Evolutionary conservation across 2,888 invertebrate species (phyloP), one percentile per base, ranked within the genome.

Genomic region (Trichopria drosophilae): DNA sequence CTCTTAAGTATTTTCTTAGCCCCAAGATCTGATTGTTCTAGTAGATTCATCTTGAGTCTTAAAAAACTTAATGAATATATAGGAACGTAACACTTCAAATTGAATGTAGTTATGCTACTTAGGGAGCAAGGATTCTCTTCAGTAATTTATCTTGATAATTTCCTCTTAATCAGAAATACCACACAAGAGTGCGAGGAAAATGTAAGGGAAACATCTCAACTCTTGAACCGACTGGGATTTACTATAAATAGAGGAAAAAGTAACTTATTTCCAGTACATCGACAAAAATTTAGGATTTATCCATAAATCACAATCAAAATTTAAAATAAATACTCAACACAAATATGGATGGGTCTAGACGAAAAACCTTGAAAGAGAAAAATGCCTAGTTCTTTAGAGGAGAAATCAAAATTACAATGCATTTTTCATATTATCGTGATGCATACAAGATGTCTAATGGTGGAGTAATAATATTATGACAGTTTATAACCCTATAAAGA

Each of bases 111-210:
- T n/a, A n/a, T n/a, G n/a, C n/a, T n/a, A n/a, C n/a, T n/a, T n/a
- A n/a, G n/a, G n/a, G n/a, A n/a, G n/a, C n/a, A n/a, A n/a, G n/a
- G n/a, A n/a, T n/a, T n/a, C n/a, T n/a, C n/a, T n/a, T n/a, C n/a
- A n/a, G n/a, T n/a, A n/a, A n/a, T 45, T 22, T 62, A 53, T 28
- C 35, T 57, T 15, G 59, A 59, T 19, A 54, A 58, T 50, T 20
- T 59, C 7, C 28, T 58, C 6, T 13, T 51, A 5, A 13, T 56
- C 7, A 54, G 51, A 1, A 13, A 48, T 10, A 49, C 47, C 9
- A 29, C 28, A 16, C 19, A 12, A 7, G 35, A 49, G 13, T 55
- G n/a, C n/a, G n/a, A n/a, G n/a, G n/a, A n/a, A n/a, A n/a, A n/a
- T n/a, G n/a, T n/a, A n/a, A n/a, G n/a, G 57, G 20, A 7, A 10